Conservation (phyloP, 2,888 invertebrate species). For the Agrotis exclamationis region DNA sequence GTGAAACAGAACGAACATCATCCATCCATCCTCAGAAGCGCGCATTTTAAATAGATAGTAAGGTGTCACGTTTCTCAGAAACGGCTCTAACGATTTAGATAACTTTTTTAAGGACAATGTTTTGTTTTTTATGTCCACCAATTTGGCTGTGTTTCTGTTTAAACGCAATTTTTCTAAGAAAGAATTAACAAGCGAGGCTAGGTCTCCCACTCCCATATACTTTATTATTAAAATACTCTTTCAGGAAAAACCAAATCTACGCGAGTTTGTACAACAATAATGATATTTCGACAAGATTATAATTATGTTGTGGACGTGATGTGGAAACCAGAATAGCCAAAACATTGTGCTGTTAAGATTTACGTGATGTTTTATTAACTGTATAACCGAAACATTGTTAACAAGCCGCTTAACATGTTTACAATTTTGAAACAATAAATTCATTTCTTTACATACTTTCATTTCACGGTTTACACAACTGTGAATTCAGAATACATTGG, state of each 20-base stretch:
- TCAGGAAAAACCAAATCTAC: conserved; percentile 9
- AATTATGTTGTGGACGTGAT: conserved; percentile 12
- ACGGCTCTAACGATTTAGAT: too few relatives aligned
- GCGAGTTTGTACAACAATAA: conserved; percentile 22
- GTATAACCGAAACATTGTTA: conserved; percentile 29
- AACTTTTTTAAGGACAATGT: too few relatives aligned
- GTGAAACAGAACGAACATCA: too few relatives aligned
- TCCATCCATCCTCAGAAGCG: too few relatives aligned
- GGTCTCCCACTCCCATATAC: too few relatives aligned
- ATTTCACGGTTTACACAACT: conserved; percentile 32
- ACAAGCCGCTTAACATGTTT: conserved; percentile 27
- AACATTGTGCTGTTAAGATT: conserved; percentile 25
- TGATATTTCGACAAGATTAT: conserved; percentile 24
- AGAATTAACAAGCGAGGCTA: too few relatives aligned
- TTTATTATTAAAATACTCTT: not conserved
- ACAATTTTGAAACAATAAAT: conserved; percentile 15
- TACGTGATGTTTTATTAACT: conserved; percentile 36
- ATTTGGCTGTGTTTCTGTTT: too few relatives aligned
- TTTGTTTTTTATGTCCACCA: too few relatives aligned
- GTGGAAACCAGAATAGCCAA: conserved; percentile 22
- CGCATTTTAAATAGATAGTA: too few relatives aligned
- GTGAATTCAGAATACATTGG: conserved; percentile 21
- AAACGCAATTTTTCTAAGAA: too few relatives aligned
- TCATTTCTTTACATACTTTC: conserved; percentile 26
- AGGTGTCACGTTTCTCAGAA: too few relatives aligned